Conservation (phyloP, 2,888 invertebrate genomes). For the Clistopyga incitator region DNA sequence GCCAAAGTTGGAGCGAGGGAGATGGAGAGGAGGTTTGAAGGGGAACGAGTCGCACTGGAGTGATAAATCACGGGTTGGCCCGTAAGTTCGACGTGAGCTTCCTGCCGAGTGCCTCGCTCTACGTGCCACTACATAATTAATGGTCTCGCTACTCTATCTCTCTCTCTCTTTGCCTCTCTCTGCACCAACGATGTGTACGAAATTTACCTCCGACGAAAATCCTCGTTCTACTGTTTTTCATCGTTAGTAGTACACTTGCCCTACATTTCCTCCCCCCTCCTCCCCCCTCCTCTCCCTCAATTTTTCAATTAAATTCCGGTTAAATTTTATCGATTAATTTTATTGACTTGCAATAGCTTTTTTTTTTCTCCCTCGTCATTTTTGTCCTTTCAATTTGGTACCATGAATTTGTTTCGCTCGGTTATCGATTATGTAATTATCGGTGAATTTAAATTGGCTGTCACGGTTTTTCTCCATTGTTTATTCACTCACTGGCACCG, state of each 20-base stretch:
- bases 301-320: constrained; percentile 20
- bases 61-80: constrained; percentile 66
- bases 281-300: background rate
- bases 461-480: no score
- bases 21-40: constrained; percentile 12
- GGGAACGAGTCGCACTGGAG: constrained; percentile 46
- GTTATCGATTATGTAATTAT: background rate
- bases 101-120: constrained; percentile 66
- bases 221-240: constrained; percentile 53
- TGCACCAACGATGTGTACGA: constrained; percentile 24
- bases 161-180: constrained; percentile 8
- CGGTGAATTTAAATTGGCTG: no score
- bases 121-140: constrained; percentile 67
- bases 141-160: constrained; percentile 51
- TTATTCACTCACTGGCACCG: no score
- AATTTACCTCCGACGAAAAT: constrained; percentile 33
- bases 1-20: constrained; percentile 42
- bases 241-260: constrained; percentile 46
- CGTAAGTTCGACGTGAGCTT: constrained; percentile 65
- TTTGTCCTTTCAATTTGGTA: background rate
- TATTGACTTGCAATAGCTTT: background rate
- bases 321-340: constrained; percentile 9
- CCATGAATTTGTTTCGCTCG: background rate
- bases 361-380: background rate
- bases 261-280: background rate